Conservation (phyloP, 1,140 invertebrate species). For the Acromyrmex heyeri region DNA sequence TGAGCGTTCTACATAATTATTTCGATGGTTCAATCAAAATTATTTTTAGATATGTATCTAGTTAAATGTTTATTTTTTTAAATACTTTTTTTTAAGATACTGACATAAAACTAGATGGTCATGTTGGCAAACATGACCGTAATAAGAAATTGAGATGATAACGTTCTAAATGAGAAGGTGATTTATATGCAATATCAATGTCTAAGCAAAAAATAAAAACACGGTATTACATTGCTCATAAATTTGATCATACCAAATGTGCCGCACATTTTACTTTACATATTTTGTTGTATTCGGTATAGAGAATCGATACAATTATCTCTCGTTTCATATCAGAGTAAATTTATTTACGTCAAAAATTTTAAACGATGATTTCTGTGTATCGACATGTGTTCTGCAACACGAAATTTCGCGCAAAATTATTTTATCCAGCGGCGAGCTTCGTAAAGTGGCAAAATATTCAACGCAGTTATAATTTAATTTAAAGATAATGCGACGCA, state of each 20-base stretch:
- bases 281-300: conserved; percentile 1
- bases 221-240: neutral
- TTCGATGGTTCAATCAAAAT: no score
- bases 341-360: conserved; percentile 1
- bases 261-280: neutral
- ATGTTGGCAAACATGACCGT: no score
- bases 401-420: neutral
- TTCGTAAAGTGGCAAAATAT: neutral
- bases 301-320: neutral
- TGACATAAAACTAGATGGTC: no score
- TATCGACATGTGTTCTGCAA: neutral
- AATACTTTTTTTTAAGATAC: no score
- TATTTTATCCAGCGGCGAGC: neutral
- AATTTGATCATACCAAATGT: neutral
- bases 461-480: neutral
- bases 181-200: neutral
- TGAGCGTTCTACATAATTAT: no score
- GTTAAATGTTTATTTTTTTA: no score
- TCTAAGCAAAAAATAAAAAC: neutral
- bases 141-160: no score
- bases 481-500: neutral
- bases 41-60: no score
- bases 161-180: no score
- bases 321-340: neutral
- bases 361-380: neutral